Evolutionary conservation across 2,113 vertebrate species (phyloP).

Genomic region (Rhea pennata): DNA sequence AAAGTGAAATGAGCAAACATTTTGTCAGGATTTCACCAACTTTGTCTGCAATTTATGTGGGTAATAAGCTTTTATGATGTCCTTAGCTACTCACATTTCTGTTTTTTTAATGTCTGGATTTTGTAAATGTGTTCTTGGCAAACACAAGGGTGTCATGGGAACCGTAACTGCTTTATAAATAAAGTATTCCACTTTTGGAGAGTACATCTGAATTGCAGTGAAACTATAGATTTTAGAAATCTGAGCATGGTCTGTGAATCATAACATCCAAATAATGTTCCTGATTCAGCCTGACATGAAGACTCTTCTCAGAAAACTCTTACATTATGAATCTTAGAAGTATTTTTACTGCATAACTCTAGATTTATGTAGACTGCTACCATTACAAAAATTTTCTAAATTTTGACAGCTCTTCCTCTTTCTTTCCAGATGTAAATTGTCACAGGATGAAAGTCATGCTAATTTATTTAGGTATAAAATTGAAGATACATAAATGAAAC

Average conservation of each 20-base stretch:
- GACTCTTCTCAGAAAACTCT: not conserved
- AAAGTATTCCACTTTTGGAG: conserved; percentile 5
- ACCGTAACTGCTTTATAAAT: not conserved
- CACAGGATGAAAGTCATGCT: not conserved
- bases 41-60: not conserved
- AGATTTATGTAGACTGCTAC: not conserved
- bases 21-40: not conserved
- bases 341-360: not conserved
- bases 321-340: not conserved
- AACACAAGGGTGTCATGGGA: not conserved
- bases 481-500: not conserved
- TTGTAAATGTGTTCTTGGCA: not conserved
- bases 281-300: not conserved
- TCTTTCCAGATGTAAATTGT: not conserved
- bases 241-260: not conserved
- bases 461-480: not conserved
- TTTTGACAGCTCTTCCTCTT: not conserved
- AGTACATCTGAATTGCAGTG: not conserved
- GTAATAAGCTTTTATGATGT: not conserved
- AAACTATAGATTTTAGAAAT: not conserved
- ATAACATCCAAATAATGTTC: not conserved
- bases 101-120: conserved; percentile 18
- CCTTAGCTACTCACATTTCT: not conserved
- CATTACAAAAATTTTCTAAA: not conserved
- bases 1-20: not conserved